Evolutionary conservation across 2,797 vertebrate genomes (phyloP).

Genomic region (Podargus strigoides): DNA sequence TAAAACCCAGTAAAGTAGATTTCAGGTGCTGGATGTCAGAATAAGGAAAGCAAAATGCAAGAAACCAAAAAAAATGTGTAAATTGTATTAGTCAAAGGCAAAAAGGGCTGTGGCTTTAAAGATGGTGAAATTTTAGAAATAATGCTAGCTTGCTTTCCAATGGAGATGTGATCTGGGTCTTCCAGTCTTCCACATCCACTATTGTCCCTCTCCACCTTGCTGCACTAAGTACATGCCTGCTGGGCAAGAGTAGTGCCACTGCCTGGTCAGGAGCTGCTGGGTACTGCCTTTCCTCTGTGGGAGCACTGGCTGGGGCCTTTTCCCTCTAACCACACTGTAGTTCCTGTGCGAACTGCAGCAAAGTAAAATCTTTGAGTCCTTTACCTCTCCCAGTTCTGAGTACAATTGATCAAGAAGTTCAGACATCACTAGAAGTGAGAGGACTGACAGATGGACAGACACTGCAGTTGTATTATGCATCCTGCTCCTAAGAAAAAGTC

Average conservation of each 20-base stretch:
- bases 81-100: background rate
- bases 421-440: background rate
- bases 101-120: background rate
- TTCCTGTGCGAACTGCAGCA: background rate
- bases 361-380: background rate
- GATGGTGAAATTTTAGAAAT: background rate
- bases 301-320: background rate
- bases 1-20: background rate
- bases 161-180: background rate
- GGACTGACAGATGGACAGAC: background rate
- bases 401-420: background rate
- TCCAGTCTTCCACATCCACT: background rate
- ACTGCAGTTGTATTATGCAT: background rate
- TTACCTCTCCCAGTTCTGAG: background rate
- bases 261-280: background rate
- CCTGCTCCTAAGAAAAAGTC: background rate
- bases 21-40: background rate
- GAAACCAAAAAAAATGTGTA: background rate
- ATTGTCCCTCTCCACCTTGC: accelerated
- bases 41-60: background rate
- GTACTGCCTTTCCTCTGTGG: background rate
- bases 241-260: background rate
- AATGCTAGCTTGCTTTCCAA: background rate
- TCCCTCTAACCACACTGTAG: background rate
- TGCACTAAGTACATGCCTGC: background rate